Evolutionary conservation across 2,113 vertebrate species (phyloP), one percentile per base, ranked within the genome.

Genomic region (Microcebus griseorufus): DNA sequence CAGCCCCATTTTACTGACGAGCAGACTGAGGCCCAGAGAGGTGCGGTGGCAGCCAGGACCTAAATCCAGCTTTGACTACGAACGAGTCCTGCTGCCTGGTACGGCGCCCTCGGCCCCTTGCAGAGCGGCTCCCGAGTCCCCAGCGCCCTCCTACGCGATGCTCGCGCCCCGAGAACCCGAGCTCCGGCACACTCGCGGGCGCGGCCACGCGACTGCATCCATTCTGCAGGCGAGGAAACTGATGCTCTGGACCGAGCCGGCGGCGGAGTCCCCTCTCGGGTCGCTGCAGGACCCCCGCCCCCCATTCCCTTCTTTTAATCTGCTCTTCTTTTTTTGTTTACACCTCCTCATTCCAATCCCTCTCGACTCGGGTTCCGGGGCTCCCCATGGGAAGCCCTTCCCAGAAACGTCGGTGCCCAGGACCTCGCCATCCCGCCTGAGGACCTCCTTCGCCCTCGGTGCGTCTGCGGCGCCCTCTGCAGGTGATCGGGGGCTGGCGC

Each of bases 391-490:
- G 37, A 76, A 78, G 2, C 23, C 53, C 86, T n/a, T 70, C 17
- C 45, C 73, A 6, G 79, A 65, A 58, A 83, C 42, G 13, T 45
- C 20, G 22, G 32, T 5, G 83, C n/a, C 48, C 39, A 5, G 1
- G 2, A n/a, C 55, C 6, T 0, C 1, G n/a, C 60, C 69, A 9
- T 76, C 14, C 62, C 1, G 23, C 42, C 62, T 0, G 12, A 16
- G 62, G 37, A 0, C 51, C 25, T 29, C 2, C 53, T 62, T 18
- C 11, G 22, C 51, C 79, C 78, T 27, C 16, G 11, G 20, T 3
- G 76, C 39, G 95, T 51, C 72, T 73, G 81, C 45, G 53, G 81
- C 85, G 93, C 94, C 94, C 87, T 58, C 95, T 97, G 85, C 82
- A 69, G 93, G 85, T 65, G 29, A 1, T 20, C 42, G 3, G 75